These are phyloP conservation scores for Gymnocypris eckloni DNA, from an alignment of 2,797 vertebrate genomes.

Conservation along the genomic window DNA sequence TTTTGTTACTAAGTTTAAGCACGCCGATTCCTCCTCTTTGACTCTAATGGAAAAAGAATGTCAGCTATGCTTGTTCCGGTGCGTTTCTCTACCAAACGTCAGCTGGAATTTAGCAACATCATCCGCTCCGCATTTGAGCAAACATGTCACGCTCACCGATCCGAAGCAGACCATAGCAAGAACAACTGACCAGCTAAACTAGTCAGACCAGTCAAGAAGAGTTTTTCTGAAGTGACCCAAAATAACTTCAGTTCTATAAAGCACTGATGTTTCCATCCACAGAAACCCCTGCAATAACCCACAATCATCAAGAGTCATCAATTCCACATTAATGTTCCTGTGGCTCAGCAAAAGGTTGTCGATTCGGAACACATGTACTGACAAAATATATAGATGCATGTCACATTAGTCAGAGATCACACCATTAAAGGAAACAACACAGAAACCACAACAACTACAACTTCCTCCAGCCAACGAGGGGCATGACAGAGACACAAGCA, in stretches of 20 bases:
- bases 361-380: too few relatives aligned
- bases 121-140: neutral
- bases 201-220: neutral
- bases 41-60: neutral
- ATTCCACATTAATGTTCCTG: neutral
- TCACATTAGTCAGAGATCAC: constrained; percentile 12
- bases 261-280: neutral
- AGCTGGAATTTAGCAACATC: neutral
- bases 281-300: neutral
- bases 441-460: constrained; percentile 68
- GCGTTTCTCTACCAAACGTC: neutral
- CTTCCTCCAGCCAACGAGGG: constrained; percentile 56
- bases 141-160: neutral
- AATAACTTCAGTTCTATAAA: neutral
- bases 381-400: too few relatives aligned
- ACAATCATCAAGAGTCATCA: neutral
- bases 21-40: neutral
- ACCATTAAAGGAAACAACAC: constrained; percentile 42
- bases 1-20: neutral
- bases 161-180: neutral
- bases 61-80: neutral
- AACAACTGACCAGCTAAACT: neutral
- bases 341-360: too few relatives aligned
- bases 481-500: constrained; percentile 8
- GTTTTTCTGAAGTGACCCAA: neutral